Base-by-base conservation (phyloP, 2,113 vertebrate species). In the Chroicocephalus ridibundus region DNA sequence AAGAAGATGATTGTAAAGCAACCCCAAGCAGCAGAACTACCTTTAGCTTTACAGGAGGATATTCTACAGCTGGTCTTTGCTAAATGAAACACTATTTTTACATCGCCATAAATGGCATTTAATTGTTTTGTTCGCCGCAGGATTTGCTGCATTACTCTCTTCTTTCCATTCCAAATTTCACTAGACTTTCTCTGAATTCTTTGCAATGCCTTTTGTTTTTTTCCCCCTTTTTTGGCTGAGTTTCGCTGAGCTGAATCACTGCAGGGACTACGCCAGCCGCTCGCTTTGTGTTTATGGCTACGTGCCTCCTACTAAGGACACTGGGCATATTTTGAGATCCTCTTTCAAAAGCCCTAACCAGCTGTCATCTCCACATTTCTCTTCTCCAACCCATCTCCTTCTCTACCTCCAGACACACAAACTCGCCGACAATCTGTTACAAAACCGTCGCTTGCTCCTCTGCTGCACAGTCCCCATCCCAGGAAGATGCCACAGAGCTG, bases 1-100 rank as follows among this genome's bases (percentile, higher is more conserved):
- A 57, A 26, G 83, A 85, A 55, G 88, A 89, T 87, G 81, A 91
- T 75, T 88, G 89, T 61, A 88, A 85, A 93, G 76, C 82, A 65
- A 62, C 62, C n/a, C 86, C 64, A 61, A 82, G 71, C 75, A 90
- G 52, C 57, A 76, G 85, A 49, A 60, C 71, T 74, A 61, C 81
- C 70, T 93, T 82, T 27, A 51, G 47, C 55, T 72, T 72, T n/a
- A 36, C 77, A 32, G 85, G 79, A 32, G 85, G 79, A 47, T 72
- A 31, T 90, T 94, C 91, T 49, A 57, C 51, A 81, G 51, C 81
- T 47, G 49, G 32, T 79, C 72, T 93, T 83, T 72, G 92, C 82
- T 97, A 90, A 96, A 93, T 13, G 16, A 85, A 93, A 47, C 9
- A 1, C 55, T 20, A 13, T 64, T 94, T 89, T 51, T 65, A 40